Percentiles rank a stretch among this genome's conserved stretches.
Conservation (phyloP, 2,888 invertebrate species). For the Sinodicranocentrus sp. region DNA sequence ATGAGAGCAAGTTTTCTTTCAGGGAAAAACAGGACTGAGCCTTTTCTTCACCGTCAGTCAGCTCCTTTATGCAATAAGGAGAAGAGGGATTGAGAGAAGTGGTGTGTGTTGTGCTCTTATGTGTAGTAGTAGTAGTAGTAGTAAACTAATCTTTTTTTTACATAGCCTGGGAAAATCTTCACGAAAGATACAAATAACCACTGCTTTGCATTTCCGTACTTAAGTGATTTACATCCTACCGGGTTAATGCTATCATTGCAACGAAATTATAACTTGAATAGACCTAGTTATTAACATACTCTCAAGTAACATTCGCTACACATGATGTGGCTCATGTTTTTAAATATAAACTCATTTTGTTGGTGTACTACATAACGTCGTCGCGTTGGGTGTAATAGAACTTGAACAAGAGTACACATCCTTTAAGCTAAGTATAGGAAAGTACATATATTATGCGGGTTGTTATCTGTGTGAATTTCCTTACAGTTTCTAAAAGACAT, state of each 20-base stretch:
- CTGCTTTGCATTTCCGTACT: slow-evolving; percentile 51
- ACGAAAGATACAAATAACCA: slow-evolving; percentile 26
- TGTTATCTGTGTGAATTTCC: not conserved
- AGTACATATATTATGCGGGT: too few relatives aligned
- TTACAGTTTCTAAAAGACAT: not conserved
- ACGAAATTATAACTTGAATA: not conserved
- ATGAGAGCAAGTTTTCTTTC: not conserved
- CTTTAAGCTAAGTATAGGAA: too few relatives aligned
- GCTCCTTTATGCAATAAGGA: not conserved
- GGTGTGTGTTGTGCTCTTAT: not conserved
- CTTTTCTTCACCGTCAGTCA: not conserved
- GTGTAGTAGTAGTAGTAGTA: not conserved
- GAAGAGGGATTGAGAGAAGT: not conserved
- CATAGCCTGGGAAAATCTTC: slow-evolving; percentile 55
- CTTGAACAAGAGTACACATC: too few relatives aligned
- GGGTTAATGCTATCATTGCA: slow-evolving; percentile 28
- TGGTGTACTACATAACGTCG: too few relatives aligned
- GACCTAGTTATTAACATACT: not conserved
- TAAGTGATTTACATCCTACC: slow-evolving; percentile 44
- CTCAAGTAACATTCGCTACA: too few relatives aligned
- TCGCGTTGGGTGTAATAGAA: too few relatives aligned
- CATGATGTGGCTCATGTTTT: too few relatives aligned
- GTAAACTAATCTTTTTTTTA: not conserved
- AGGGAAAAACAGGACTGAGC: not conserved
- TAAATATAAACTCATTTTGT: too few relatives aligned